Evolutionary conservation across 1,140 invertebrate genomes (phyloP), one percentile per base, ranked within the genome.

Genomic region (Ostrea edulis): DNA sequence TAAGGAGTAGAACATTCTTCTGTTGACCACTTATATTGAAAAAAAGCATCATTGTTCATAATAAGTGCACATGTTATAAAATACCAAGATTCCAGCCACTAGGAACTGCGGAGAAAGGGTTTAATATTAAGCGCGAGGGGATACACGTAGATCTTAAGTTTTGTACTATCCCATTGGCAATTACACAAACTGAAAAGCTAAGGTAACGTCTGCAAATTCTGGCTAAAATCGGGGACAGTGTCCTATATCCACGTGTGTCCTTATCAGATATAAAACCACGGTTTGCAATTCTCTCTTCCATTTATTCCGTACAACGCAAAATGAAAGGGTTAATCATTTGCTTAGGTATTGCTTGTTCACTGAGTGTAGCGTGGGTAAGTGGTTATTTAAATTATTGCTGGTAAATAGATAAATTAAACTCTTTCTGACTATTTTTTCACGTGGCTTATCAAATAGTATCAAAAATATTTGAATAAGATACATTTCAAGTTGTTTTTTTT

Each of bases 341-440:
- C 29, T 11, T 77, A 14, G 68, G 68, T 11, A 14, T 77, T 0
- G 68, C 29, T 35, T 77, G 68, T 77, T 29, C 29, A 7, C 3
- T 77, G 68, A 77, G 68, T 77, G 68, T 77, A 14, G 68, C 68
- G 35, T 77, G 68, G 68, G 68, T 77, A 77, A 77, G 68, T 77
- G 12, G 9, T 0, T 20, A 7, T 14, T 20, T 62, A 14, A 7
- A 7, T 0, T 0, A 62, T 17, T 62, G 5, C n/a, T n/a, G n/a
- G n/a, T 8, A n/a, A 62, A 20, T 8, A 58, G 55, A 14, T 58
- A 14, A 0, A 44, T 58, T 62, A 2, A 17, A 3, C 12, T 77
- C 29, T 35, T 9, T 44, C 29, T 35, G 25, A 2, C 11, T 14
- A 9, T 11, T 22, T 25, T 22, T 71, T 25, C 22, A 2, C 25